Evolutionary conservation across 1,140 invertebrate genomes (phyloP), one percentile per base, ranked within the genome.

Genomic region (Brachionus paranguensis): DNA sequence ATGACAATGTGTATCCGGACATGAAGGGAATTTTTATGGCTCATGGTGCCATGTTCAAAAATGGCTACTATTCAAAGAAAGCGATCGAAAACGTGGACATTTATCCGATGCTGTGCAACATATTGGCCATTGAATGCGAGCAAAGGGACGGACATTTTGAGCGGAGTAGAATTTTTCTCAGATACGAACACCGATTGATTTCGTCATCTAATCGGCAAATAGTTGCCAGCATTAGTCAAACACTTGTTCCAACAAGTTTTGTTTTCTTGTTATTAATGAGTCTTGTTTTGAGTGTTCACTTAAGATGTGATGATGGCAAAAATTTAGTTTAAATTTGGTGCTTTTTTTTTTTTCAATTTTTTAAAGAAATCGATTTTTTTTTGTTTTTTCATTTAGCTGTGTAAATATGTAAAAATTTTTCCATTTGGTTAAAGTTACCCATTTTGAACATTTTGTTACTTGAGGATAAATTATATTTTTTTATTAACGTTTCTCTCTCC

Each of bases 21-120:
- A 81, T 81, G 78, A 81, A 45, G 64, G 78, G 29, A 24, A 68
- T 81, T 64, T 81, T 81, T 37, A 64, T 81, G 53, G 78, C 53
- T 14, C 24, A 27, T n/a, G 78, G 78, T 27, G 53, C 53, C 17
- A 81, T 81, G 78, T 81, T 81, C 60, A 81, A 81, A 41, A 60
- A 64, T 17, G 60, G 33, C 33, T 81, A n/a, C 53, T 10, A 60
- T 64, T 64, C 50, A 10, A 55, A 81, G 0, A 60, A 65, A 41
- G 5, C 17, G 24, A 7, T 81, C 7, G 53, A 81, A 64, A 81
- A 60, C 27, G 78, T 81, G 11, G 78, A 81, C 37, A 37, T 81
- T 24, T 81, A 81, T 29, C 53, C 78, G 8, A 12, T 81, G 64
- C 5, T 81, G 20, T 81, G 78, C 43, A 81, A 81, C 27, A 81